phyloP scores from a whole-genome alignment of 92 coral and sea anemone species.

The Micromussa lordhowensis region DNA sequence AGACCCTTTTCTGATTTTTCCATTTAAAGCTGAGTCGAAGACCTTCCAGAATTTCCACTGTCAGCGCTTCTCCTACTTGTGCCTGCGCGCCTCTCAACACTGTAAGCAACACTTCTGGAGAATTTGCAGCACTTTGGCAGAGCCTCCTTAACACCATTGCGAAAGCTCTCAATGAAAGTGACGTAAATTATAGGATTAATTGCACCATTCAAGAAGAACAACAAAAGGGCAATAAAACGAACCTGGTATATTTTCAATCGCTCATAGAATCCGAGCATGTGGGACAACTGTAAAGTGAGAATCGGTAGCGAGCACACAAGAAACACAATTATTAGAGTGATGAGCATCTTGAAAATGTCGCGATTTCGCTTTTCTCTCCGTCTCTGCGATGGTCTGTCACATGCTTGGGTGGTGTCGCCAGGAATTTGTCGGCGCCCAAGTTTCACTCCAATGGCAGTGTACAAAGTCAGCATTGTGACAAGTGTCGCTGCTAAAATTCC shows the following conservation, averaged over 20 bases:
- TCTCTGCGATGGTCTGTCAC: too few relatives aligned
- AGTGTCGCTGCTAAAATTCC: conserved; percentile 45
- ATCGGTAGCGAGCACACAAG: conserved; percentile 26
- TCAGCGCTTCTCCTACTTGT: not conserved
- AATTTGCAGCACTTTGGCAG: conserved; percentile 6
- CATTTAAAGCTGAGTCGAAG: conserved; percentile 23
- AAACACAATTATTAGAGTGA: conserved; percentile 28
- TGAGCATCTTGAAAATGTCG: conserved; percentile 43
- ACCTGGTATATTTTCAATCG: not conserved
- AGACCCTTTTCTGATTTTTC: not conserved
- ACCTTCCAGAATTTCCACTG: not conserved
- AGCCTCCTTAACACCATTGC: conserved; percentile 18
- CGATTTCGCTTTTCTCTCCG: conserved; percentile 32
- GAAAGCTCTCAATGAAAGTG: conserved; percentile 28
- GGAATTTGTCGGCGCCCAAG: conserved; percentile 1
- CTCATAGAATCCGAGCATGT: conserved; percentile 10
- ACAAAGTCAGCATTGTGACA: conserved; percentile 17
- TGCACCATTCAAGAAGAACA: conserved; percentile 33
- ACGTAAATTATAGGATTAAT: conserved; percentile 40
- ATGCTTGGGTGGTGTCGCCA: conserved; percentile 3
- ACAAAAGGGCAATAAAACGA: not conserved
- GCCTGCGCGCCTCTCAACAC: not conserved
- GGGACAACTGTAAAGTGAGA: conserved; percentile 10
- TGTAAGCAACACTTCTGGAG: not conserved
- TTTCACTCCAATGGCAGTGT: conserved; percentile 42